Conservation (phyloP, 2,797 vertebrate species). For the Intellagama lesueurii region DNA sequence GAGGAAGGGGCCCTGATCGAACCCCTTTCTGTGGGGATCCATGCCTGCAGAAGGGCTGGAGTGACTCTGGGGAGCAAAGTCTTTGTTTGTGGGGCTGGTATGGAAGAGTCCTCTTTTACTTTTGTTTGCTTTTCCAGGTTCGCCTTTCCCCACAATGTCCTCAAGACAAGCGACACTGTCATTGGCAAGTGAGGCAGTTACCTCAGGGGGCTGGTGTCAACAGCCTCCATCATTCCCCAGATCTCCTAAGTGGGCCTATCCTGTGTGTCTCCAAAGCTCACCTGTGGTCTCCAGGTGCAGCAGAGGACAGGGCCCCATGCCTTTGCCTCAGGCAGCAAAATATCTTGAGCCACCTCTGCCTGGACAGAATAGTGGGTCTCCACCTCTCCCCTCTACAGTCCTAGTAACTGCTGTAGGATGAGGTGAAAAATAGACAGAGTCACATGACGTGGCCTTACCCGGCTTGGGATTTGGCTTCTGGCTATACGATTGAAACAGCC, state of each 20-base stretch:
- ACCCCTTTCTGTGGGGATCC: conserved; percentile 95
- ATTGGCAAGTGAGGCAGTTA: too few species aligned
- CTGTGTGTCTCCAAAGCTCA: too few species aligned
- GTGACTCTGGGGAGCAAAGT: conserved; percentile 90
- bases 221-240: too few species aligned
- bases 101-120: not conserved
- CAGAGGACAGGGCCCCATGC: too few species aligned
- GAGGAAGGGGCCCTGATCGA: conserved; percentile 97
- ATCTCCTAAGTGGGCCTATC: too few species aligned
- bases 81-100: conserved; percentile 94
- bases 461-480: too few species aligned
- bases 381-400: too few species aligned
- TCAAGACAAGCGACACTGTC: not conserved
- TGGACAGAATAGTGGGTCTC: not conserved
- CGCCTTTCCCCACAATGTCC: too few species aligned
- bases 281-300: too few species aligned
- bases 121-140: not conserved
- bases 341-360: not conserved
- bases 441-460: not conserved
- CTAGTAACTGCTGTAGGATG: not conserved
- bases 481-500: too few species aligned
- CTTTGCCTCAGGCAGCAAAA: not conserved
- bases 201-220: too few species aligned
- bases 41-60: conserved; percentile 89
- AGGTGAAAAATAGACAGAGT: not conserved